These are phyloP conservation scores for Theonella swinhoei DNA, from an alignment of 37 sponge, comb jelly and placozoan genomes.

Conservation along the genomic window DNA sequence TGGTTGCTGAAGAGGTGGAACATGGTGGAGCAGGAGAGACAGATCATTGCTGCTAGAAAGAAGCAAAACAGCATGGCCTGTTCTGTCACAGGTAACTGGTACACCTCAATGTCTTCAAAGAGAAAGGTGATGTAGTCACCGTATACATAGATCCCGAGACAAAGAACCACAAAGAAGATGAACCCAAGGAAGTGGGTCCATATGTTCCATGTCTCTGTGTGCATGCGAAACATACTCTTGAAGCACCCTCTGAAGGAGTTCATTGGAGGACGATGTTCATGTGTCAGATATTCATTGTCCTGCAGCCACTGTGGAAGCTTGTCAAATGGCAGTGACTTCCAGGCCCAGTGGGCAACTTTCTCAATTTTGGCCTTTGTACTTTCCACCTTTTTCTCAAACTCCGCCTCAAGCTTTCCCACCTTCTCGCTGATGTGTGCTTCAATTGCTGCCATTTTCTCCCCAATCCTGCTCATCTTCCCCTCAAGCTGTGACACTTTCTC, in stretches of 20 bases:
- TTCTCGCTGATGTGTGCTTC: background rate
- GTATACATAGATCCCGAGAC: constrained; percentile 59
- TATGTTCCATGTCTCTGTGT: constrained; percentile 97
- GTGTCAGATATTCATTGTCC: constrained; percentile 89
- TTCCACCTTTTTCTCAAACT: background rate
- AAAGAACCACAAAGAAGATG: constrained; percentile 69
- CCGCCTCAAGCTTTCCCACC: background rate
- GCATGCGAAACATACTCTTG: constrained; percentile 84
- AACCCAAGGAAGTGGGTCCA: constrained; percentile 97
- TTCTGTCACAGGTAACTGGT: constrained; percentile 77
- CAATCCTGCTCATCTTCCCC: too few relatives aligned
- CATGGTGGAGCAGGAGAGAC: constrained; percentile 78
- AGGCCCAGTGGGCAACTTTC: constrained; percentile 41
- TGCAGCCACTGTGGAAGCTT: constrained; percentile 87
- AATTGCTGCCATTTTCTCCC: background rate
- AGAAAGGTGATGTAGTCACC: constrained; percentile 58
- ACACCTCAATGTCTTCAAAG: constrained; percentile 55
- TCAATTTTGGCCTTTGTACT: constrained; percentile 7
- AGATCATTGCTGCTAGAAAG: constrained; percentile 83
- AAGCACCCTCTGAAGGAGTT: constrained; percentile 81
- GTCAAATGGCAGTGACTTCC: constrained; percentile 72
- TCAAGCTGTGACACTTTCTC: background rate
- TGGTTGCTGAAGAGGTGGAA: constrained; percentile 90
- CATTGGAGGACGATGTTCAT: constrained; percentile 83
- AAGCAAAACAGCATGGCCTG: constrained; percentile 76